phyloP scores from a whole-genome alignment of 1,140 invertebrate species.

The Rhyzopertha dominica region DNA sequence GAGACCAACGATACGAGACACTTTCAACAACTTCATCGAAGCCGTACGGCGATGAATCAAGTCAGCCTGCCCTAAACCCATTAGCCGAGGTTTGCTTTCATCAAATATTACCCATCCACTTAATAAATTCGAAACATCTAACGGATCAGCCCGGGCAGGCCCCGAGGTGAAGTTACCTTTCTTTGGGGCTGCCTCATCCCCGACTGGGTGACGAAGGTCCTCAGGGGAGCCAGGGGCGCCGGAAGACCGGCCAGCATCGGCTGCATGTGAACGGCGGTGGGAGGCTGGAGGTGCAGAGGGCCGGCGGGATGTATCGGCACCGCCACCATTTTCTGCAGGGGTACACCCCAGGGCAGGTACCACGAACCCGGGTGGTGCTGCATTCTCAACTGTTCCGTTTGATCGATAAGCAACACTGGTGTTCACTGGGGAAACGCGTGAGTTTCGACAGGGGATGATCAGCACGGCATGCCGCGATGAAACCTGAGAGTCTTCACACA shows the following conservation, averaged over 20 bases:
- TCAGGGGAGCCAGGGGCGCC: conserved; percentile 40
- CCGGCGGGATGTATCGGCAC: conserved; percentile 44
- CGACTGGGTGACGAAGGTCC: conserved; percentile 42
- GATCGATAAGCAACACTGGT: conserved; percentile 21
- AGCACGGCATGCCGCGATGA: too few relatives aligned
- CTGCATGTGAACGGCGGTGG: conserved; percentile 38
- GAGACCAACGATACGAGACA: too few relatives aligned
- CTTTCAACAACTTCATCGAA: too few relatives aligned
- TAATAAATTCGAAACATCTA: too few relatives aligned
- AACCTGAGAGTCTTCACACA: too few relatives aligned
- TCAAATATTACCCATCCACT: too few relatives aligned
- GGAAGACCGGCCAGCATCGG: conserved; percentile 41
- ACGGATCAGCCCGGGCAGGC: too few relatives aligned
- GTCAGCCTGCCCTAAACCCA: too few relatives aligned
- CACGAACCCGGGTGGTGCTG: conserved; percentile 50
- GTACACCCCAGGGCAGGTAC: conserved; percentile 52
- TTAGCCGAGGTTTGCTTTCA: too few relatives aligned
- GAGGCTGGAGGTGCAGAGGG: conserved; percentile 36
- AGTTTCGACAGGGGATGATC: too few relatives aligned
- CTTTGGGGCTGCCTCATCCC: conserved; percentile 35
- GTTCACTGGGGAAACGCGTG: too few relatives aligned
- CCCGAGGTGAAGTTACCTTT: conserved; percentile 31
- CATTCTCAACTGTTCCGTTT: conserved; percentile 34
- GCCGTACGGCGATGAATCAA: too few relatives aligned
- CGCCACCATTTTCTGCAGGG: conserved; percentile 51